These are phyloP conservation scores for Clarias pachynema DNA, from an alignment of 2,797 vertebrate species.

Conservation along the genomic window DNA sequence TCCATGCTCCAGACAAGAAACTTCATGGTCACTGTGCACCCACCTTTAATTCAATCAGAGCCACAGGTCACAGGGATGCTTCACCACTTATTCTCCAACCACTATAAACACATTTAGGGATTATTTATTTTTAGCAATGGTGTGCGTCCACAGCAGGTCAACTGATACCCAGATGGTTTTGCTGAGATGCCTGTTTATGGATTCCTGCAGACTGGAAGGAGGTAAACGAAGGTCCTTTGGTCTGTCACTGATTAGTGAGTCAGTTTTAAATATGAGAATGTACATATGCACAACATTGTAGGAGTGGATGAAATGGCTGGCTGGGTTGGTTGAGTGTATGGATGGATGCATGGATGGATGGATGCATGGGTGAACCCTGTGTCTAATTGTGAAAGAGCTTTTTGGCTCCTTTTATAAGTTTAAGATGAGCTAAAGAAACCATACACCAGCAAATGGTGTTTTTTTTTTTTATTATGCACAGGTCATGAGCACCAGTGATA, in stretches of 20 bases:
- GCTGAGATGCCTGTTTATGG: constrained; percentile 70
- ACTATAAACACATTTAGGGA: constrained; percentile 65
- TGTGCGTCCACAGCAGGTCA: constrained; percentile 62
- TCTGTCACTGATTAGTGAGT: constrained; percentile 70
- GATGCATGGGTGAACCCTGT: background rate
- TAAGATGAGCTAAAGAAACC: background rate
- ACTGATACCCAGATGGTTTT: constrained; percentile 69
- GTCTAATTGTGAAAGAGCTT: background rate
- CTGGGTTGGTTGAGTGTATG: background rate
- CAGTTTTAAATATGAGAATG: constrained; percentile 29
- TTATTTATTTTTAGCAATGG: constrained; percentile 72
- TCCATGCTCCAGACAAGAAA: constrained; percentile 53
- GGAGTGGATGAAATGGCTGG: constrained; percentile 1
- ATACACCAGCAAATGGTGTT: background rate
- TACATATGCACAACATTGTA: background rate
- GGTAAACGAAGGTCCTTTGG: constrained; percentile 54
- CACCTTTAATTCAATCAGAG: constrained; percentile 64
- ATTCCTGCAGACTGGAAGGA: constrained; percentile 67
- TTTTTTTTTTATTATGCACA: background rate
- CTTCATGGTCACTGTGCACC: constrained; percentile 58
- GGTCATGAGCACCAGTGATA: background rate
- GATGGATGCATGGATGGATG: constrained; percentile 1
- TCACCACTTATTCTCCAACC: constrained; percentile 50
- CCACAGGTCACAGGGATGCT: constrained; percentile 60
- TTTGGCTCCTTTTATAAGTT: background rate